Percentiles rank a stretch among this genome's conserved stretches.
These are phyloP conservation scores for Enteromius unitaeniatus DNA, from an alignment of 2,797 vertebrate species.

Conservation along the genomic window DNA sequence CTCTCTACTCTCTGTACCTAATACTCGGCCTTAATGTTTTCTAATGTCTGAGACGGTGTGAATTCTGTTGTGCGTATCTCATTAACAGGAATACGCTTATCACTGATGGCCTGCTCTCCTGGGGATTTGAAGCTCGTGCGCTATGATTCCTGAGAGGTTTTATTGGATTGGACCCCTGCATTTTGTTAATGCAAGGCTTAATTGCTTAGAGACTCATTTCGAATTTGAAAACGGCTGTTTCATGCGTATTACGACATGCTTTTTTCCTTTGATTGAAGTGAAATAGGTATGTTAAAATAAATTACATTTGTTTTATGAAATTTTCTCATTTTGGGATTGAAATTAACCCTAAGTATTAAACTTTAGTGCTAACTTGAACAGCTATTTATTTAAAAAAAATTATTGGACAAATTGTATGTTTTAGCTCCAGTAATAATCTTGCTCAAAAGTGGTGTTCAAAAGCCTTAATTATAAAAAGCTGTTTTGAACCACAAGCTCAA, in stretches of 20 bases:
- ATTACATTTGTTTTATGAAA: neutral
- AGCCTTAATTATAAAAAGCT: slow-evolving; percentile 3
- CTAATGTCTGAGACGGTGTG: slow-evolving; percentile 39
- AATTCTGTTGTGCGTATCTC: slow-evolving; percentile 34
- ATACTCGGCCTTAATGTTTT: slow-evolving; percentile 37
- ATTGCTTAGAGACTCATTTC: slow-evolving; percentile 41
- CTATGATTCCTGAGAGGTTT: slow-evolving; percentile 38
- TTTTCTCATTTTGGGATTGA: neutral
- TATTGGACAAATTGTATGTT: neutral
- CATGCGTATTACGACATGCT: neutral
- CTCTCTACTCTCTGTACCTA: slow-evolving; percentile 21
- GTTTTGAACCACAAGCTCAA: slow-evolving; percentile 20
- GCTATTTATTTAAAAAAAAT: neutral
- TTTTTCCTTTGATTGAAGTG: slow-evolving; percentile 17
- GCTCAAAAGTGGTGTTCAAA: neutral
- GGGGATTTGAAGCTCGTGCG: slow-evolving; percentile 12
- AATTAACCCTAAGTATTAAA: neutral
- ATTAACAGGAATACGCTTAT: slow-evolving; percentile 47
- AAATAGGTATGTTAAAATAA: slow-evolving; percentile 14
- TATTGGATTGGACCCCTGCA: slow-evolving; percentile 44
- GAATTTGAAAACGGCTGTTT: slow-evolving; percentile 1
- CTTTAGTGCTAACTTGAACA: neutral
- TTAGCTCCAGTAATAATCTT: neutral
- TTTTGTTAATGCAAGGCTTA: slow-evolving; percentile 36
- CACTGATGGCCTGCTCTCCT: slow-evolving; percentile 34